Evolutionary conservation across 2,797 vertebrate genomes (phyloP).

Genomic region (Antrozous pallidus): DNA sequence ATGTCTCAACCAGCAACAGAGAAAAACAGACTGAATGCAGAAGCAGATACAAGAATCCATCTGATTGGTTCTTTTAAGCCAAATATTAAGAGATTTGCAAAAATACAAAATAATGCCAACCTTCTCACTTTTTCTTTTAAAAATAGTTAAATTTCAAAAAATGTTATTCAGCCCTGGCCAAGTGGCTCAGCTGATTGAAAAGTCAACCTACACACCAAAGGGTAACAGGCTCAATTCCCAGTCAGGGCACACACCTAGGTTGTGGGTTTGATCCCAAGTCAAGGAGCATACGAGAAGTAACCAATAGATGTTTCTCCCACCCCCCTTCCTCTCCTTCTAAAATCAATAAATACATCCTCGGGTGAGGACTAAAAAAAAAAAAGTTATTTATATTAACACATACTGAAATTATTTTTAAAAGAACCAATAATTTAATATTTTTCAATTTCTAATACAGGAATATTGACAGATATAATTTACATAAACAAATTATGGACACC

Average conservation of each 20-base stretch:
- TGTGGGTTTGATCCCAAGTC: not conserved
- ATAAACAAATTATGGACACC: not conserved
- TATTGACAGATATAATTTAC: slow-evolving; percentile 21
- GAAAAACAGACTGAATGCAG: not conserved
- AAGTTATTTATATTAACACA: not conserved
- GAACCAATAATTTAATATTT: not conserved
- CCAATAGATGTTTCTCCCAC: not conserved
- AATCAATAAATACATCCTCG: not conserved
- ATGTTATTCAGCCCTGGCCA: not conserved
- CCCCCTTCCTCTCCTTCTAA: not conserved
- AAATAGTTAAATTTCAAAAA: not conserved
- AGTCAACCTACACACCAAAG: not conserved
- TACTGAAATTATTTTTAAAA: not conserved
- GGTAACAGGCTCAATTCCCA: not conserved
- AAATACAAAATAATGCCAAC: slow-evolving; percentile 1
- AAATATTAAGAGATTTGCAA: slow-evolving; percentile 5
- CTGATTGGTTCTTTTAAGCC: not conserved
- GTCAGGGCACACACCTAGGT: not conserved
- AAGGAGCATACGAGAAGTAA: not conserved
- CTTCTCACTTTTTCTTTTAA: not conserved
- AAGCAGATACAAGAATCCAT: not conserved
- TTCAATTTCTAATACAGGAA: slow-evolving; percentile 22
- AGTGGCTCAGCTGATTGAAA: not conserved
- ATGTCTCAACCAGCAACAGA: not conserved
- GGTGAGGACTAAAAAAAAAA: not conserved